Conservation (phyloP, 35 echinoderm and acorn worm genomes). For the Acanthaster planci region DNA sequence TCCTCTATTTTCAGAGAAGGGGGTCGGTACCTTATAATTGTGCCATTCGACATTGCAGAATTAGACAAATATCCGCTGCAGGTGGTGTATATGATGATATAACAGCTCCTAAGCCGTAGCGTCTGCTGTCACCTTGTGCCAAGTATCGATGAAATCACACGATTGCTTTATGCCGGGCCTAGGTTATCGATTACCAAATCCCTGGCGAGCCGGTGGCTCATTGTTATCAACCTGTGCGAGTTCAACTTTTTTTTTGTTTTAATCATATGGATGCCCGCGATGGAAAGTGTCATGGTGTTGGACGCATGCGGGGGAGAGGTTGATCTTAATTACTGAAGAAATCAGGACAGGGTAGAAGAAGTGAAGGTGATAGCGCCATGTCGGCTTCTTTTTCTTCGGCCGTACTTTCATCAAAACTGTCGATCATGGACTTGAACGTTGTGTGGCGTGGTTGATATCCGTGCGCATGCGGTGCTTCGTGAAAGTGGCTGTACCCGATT, state of each 20-base stretch:
- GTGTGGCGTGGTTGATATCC: too few relatives aligned
- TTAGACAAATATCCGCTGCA: background rate
- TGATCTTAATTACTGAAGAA: background rate
- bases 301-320: background rate
- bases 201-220: background rate
- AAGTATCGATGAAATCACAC: conserved; percentile 26
- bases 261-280: background rate
- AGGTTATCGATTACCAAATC: conserved; percentile 26
- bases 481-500: background rate
- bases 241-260: conserved; percentile 14
- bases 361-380: background rate
- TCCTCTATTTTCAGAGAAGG: too few relatives aligned
- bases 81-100: conserved; percentile 12
- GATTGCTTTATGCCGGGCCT: conserved; percentile 14
- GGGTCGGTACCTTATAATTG: too few relatives aligned
- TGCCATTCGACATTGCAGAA: too few relatives aligned
- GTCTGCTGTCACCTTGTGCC: conserved; percentile 5
- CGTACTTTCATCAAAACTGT: too few relatives aligned
- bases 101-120: background rate
- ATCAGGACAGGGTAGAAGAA: conserved; percentile 9
- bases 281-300: conserved; percentile 24
- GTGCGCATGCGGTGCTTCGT: too few relatives aligned
- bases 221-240: background rate
- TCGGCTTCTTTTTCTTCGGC: background rate
- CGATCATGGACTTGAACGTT: too few relatives aligned